These are phyloP conservation scores for Cynopterus sphinx DNA, from an alignment of 2,797 vertebrate genomes.

Conservation along the genomic window DNA sequence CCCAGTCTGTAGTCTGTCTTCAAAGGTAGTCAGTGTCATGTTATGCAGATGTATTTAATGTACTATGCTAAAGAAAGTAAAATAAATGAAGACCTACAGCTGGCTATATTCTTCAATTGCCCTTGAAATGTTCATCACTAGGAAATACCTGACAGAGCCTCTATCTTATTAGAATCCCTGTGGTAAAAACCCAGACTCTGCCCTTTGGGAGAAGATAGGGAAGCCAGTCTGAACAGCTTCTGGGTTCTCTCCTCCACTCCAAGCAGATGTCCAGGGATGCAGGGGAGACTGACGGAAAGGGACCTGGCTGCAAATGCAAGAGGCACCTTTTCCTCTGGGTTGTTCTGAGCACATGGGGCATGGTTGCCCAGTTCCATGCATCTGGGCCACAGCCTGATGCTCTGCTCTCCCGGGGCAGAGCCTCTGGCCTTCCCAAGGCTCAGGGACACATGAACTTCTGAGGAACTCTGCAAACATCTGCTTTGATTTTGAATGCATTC, in stretches of 20 bases:
- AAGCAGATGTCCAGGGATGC: background rate
- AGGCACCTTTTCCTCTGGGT: background rate
- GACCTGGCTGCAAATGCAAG: background rate
- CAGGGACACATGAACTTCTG: too few species aligned
- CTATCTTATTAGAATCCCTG: background rate
- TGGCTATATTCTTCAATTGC: background rate
- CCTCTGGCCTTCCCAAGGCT: background rate
- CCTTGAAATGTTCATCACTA: background rate
- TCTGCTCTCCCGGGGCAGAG: background rate
- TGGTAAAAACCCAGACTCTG: background rate
- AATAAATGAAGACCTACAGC: background rate
- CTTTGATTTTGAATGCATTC: background rate
- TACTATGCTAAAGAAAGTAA: background rate
- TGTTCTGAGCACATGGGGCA: background rate
- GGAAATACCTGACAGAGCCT: background rate
- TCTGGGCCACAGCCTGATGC: background rate
- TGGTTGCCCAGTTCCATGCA: background rate
- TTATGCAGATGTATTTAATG: conserved; percentile 35
- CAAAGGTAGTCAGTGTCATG: background rate
- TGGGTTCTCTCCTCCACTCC: background rate
- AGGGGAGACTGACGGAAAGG: background rate
- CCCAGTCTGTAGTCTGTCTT: background rate
- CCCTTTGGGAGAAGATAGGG: background rate
- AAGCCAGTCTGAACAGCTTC: background rate
- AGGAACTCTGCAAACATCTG: background rate